A percentile compares a stretch with the other conserved stretches of the same genome.
phyloP scores from a whole-genome alignment of 35 echinoderm and acorn worm genomes.

The Heliocidaris erythrogramma region DNA sequence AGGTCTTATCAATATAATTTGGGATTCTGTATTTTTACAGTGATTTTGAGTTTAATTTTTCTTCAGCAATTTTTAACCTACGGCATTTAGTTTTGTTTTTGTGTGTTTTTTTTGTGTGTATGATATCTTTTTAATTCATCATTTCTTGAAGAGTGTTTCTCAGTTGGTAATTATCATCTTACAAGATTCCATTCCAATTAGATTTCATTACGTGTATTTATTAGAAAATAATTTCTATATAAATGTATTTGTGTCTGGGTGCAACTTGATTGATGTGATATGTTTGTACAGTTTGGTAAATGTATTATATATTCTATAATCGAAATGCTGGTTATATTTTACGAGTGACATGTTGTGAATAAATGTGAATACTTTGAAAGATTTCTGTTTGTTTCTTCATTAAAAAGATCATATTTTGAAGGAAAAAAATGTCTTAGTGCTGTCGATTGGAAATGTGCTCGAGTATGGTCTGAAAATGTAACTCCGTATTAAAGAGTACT shows the following conservation, averaged over 20 bases:
- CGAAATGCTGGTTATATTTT: not conserved
- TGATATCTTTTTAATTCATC: not conserved
- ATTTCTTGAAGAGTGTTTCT: not conserved
- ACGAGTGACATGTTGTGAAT: not conserved
- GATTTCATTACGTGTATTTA: not conserved
- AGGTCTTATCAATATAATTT: too few relatives aligned
- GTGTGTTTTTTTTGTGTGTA: not conserved
- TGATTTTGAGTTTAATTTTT: too few relatives aligned
- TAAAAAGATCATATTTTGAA: not conserved
- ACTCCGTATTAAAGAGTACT: too few relatives aligned
- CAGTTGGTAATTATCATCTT: not conserved
- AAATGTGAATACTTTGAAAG: not conserved
- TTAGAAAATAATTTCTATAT: not conserved
- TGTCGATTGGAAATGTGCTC: too few relatives aligned
- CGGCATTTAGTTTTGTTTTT: not conserved
- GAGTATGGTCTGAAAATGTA: too few relatives aligned
- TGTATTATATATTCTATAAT: too few relatives aligned
- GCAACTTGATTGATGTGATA: not conserved
- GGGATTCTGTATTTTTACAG: too few relatives aligned
- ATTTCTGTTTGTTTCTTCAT: not conserved
- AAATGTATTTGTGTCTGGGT: not conserved
- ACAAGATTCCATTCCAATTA: not conserved
- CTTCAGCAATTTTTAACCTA: too few relatives aligned
- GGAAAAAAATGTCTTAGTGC: too few relatives aligned
- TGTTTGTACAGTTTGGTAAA: conserved; percentile 1